Percentiles rank a stretch among this genome's conserved stretches.
These are phyloP conservation scores for Cryptotis parvus DNA, from an alignment of 2,113 vertebrate genomes.

Conservation along the genomic window DNA sequence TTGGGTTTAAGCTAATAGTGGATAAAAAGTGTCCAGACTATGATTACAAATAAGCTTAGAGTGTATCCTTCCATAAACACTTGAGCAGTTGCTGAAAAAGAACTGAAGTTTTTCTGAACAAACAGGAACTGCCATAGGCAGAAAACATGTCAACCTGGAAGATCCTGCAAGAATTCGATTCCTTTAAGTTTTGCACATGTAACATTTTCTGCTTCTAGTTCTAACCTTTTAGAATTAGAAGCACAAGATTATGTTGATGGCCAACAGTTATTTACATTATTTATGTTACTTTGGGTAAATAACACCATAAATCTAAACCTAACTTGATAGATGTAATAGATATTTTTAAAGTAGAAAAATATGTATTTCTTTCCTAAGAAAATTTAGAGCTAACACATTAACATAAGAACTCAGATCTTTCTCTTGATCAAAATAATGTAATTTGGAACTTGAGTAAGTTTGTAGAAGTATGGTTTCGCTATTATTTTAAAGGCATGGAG, in stretches of 20 bases:
- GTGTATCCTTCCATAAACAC: not conserved
- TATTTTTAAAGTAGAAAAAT: conserved; percentile 8
- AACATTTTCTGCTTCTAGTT: not conserved
- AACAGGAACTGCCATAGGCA: not conserved
- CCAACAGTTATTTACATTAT: not conserved
- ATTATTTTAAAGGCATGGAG: not conserved
- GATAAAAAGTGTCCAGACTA: not conserved
- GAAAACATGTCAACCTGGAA: not conserved
- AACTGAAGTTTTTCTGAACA: not conserved
- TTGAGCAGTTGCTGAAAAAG: not conserved
- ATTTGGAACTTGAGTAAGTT: not conserved
- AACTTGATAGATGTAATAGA: not conserved
- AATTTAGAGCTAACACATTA: not conserved
- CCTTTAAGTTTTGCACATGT: not conserved
- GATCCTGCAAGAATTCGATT: fast-evolving
- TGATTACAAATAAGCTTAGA: not conserved
- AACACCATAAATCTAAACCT: not conserved
- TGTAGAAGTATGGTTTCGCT: not conserved
- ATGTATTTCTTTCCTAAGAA: not conserved
- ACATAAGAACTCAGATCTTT: not conserved
- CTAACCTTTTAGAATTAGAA: not conserved
- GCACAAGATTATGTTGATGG: not conserved
- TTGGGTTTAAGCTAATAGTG: not conserved
- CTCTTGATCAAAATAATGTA: conserved; percentile 34
- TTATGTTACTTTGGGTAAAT: not conserved